Base-by-base conservation (phyloP, 2,888 invertebrate species). In the Ectobius pallidus region DNA sequence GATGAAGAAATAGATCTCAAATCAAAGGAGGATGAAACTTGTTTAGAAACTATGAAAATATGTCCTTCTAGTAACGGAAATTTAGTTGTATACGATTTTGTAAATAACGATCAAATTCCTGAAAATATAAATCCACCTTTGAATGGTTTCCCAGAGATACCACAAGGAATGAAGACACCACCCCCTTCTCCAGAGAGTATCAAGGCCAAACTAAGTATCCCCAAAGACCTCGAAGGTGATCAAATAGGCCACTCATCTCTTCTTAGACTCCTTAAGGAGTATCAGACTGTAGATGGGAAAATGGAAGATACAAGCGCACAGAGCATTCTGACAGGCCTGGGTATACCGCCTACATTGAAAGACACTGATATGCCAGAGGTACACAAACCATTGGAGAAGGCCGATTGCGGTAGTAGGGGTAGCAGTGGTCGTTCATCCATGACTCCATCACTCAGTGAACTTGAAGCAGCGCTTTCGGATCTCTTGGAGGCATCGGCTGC, bases 391-490 rank as follows among this genome's bases (percentile, higher is more conserved):
- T 20, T 22, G 42, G 30, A 32, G 42, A 22, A 6, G n/a, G n/a
- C 3, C 3, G n/a, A 46, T 46, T 46, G 46, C n/a, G 34, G n/a
- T 16, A 68, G 62, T 39, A 30, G 49, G 11, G 58, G 61, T n/a
- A 71, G 73, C 55, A 75, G 75, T 44, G 73, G 73, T 4, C 49
- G 70, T 0, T 75, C 75, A 2, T 82, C 82, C 69, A 82, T 81
- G 81, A 82, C 82, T 27, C 82, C 83, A 22, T 82, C 81, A 49
- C 77, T 82, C 58, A 81, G 79, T 20, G 83, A 83, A 74, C 74
- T 83, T 39, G 82, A 82, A 73, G 80, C 79, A 1, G 82, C 82
- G 6, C 76, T 82, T n/a, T 81, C 81, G 11, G 82, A 82, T 73
- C 81, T 82, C 80, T 75, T 83, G 22, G 83, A 83, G 72, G 71